Percentiles rank a stretch among this genome's conserved stretches.
Evolutionary conservation across 1,140 invertebrate species (phyloP).

Genomic region (Brachionus rotundiformis): DNA sequence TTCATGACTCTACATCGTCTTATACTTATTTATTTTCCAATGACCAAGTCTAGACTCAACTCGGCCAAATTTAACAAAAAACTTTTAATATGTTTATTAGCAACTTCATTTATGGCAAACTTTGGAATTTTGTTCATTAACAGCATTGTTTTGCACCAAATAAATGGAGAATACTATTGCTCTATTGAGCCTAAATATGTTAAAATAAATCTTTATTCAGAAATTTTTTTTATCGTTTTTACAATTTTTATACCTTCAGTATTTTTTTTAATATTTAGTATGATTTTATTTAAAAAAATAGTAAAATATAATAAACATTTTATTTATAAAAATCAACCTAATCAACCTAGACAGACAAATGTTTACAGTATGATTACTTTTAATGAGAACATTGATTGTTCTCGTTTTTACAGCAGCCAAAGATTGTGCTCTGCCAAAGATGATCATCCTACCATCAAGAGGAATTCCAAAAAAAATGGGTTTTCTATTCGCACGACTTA

Average conservation of each 20-base stretch:
- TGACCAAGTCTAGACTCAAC: slow-evolving; percentile 25
- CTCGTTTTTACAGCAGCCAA: not conserved
- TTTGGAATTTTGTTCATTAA: not conserved
- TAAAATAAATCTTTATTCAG: not conserved
- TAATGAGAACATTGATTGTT: not conserved
- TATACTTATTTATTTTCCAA: slow-evolving; percentile 24
- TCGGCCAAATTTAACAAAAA: not conserved
- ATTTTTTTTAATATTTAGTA: not conserved
- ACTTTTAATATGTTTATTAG: not conserved
- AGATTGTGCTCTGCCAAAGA: not conserved
- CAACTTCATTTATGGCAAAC: not conserved
- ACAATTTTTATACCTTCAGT: not conserved
- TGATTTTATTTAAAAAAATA: not conserved
- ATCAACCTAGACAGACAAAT: not conserved
- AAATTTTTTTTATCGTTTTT: slow-evolving; percentile 1
- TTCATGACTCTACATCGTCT: not conserved
- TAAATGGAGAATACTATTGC: not conserved
- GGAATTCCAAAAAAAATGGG: not conserved
- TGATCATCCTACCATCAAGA: not conserved
- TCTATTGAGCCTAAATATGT: not conserved
- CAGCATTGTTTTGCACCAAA: not conserved
- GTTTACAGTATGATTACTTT: not conserved
- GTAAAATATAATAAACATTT: not conserved
- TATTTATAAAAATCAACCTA: not conserved
- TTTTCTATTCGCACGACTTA: not conserved